These are phyloP conservation scores for Florisuga fusca DNA, from an alignment of 2,797 vertebrate species.

Conservation along the genomic window DNA sequence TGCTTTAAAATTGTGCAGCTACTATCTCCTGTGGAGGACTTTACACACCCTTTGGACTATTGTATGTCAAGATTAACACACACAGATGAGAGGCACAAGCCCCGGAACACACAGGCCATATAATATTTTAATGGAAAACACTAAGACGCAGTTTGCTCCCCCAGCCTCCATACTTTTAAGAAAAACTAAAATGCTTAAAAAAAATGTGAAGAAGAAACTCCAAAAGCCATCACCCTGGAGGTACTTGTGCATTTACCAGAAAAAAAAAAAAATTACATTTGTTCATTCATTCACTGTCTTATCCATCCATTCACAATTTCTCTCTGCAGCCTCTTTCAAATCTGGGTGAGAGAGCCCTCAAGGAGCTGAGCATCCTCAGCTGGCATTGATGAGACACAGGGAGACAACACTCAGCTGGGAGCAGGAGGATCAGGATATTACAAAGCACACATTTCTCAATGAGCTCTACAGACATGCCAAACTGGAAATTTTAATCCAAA, in stretches of 20 bases:
- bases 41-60: background rate
- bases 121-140: background rate
- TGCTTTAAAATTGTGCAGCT: background rate
- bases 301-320: slow-evolving; percentile 39
- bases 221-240: background rate
- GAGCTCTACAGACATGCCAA: background rate
- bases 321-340: background rate
- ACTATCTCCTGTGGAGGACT: background rate
- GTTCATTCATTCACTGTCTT: background rate
- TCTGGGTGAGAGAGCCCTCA: background rate
- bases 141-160: background rate
- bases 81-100: background rate
- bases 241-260: background rate
- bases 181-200: background rate
- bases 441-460: background rate
- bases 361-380: slow-evolving; percentile 27
- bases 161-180: background rate
- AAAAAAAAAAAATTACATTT: background rate
- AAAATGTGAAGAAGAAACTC: background rate
- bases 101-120: accelerated
- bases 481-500: background rate
- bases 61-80: background rate
- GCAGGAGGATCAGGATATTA: background rate
- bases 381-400: background rate
- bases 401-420: background rate